These are phyloP conservation scores for Coracias cyanogaster DNA, from an alignment of 2,797 vertebrate species.

Conservation along the genomic window DNA sequence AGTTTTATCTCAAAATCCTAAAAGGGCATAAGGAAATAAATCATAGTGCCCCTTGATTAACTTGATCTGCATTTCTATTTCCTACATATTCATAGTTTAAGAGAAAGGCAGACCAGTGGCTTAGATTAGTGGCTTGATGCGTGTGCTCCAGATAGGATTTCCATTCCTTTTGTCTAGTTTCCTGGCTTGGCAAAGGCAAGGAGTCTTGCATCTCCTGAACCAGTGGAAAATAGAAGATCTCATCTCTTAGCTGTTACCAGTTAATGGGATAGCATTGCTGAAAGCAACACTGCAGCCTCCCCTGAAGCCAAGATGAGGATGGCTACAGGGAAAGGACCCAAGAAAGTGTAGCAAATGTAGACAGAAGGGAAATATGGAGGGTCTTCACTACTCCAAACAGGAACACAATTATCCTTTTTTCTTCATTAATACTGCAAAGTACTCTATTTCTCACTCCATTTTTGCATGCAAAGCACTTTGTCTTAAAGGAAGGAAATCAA, in stretches of 20 bases:
- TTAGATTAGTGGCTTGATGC: background rate
- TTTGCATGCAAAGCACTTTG: background rate
- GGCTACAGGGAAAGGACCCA: background rate
- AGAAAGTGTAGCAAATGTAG: background rate
- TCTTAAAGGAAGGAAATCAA: background rate
- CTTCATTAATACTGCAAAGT: background rate
- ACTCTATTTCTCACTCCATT: background rate
- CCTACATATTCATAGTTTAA: background rate
- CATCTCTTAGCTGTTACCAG: background rate
- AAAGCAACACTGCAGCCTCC: background rate
- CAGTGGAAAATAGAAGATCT: slow-evolving; percentile 13
- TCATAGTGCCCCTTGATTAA: background rate
- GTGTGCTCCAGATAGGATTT: slow-evolving; percentile 22
- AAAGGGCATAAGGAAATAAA: background rate
- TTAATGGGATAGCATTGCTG: background rate
- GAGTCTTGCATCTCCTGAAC: slow-evolving; percentile 14
- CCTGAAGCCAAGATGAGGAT: background rate
- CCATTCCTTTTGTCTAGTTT: slow-evolving; percentile 48
- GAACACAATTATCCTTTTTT: background rate
- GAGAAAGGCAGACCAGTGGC: background rate
- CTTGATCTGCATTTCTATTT: background rate
- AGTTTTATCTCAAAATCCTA: background rate
- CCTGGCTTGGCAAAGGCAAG: slow-evolving; percentile 31
- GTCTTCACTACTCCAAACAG: background rate
- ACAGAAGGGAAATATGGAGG: background rate